phyloP scores from a whole-genome alignment of 1,140 invertebrate species.

The Centruroides sculpturatus region DNA sequence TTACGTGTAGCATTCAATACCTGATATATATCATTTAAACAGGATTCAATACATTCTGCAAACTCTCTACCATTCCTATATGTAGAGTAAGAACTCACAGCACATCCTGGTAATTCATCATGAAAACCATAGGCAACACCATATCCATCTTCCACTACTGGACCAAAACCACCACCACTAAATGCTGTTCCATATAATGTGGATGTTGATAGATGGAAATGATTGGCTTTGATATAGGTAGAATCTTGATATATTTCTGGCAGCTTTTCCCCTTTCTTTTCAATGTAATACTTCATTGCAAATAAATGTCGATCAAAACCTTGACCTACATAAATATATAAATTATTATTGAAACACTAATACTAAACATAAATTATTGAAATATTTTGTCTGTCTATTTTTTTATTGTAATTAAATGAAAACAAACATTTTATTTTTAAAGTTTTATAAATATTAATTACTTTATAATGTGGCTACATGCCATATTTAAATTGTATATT shows the following conservation, averaged over 20 bases:
- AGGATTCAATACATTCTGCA: slow-evolving; percentile 46
- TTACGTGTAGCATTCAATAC: slow-evolving; percentile 17
- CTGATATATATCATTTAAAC: slow-evolving; percentile 43
- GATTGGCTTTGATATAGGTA: slow-evolving; percentile 65
- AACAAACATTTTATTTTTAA: neutral
- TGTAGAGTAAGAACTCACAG: slow-evolving; percentile 58
- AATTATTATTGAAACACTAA: too few relatives aligned
- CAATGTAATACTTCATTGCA: slow-evolving; percentile 52
- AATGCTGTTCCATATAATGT: slow-evolving; percentile 78
- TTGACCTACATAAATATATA: slow-evolving; percentile 51
- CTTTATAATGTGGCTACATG: too few relatives aligned
- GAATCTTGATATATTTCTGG: slow-evolving; percentile 62
- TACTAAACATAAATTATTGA: too few relatives aligned
- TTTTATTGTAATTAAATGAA: too few relatives aligned
- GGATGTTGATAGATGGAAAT: slow-evolving; percentile 89
- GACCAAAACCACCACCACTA: slow-evolving; percentile 83
- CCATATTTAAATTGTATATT: too few relatives aligned
- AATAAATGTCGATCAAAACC: slow-evolving; percentile 95
- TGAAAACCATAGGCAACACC: slow-evolving; percentile 72
- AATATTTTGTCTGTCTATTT: too few relatives aligned
- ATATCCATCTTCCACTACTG: slow-evolving; percentile 75
- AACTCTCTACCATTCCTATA: slow-evolving; percentile 53
- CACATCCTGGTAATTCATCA: slow-evolving; percentile 54
- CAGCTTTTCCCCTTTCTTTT: slow-evolving; percentile 35
- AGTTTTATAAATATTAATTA: too few relatives aligned